These are phyloP conservation scores for Coelogynopora nodosa DNA, from an alignment of 2,888 invertebrate species.

Conservation along the genomic window DNA sequence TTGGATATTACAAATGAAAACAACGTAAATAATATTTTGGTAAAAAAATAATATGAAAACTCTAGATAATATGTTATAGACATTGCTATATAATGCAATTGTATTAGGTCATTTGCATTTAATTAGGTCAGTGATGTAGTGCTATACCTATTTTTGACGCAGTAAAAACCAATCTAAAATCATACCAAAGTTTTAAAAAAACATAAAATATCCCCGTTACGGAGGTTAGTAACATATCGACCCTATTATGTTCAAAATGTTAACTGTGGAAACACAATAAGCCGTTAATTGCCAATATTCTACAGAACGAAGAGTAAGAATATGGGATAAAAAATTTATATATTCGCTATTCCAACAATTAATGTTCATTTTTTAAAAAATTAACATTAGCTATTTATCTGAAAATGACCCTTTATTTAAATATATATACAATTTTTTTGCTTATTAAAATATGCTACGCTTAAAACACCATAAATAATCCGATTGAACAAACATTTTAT, in stretches of 20 bases:
- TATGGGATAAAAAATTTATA: too few relatives aligned
- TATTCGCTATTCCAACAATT: too few relatives aligned
- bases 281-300: too few relatives aligned
- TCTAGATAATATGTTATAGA: neutral
- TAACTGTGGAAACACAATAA: too few relatives aligned
- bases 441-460: too few relatives aligned
- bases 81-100: neutral
- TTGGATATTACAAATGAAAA: neutral
- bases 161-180: neutral
- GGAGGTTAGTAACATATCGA: neutral
- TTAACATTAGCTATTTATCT: too few relatives aligned
- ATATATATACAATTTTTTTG: too few relatives aligned
- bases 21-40: neutral
- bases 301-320: too few relatives aligned
- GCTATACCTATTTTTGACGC: neutral
- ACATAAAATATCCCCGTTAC: neutral
- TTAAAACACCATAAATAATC: too few relatives aligned
- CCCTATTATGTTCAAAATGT: neutral
- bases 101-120: neutral
- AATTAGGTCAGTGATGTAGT: neutral
- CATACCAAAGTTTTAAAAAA: neutral
- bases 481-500: too few relatives aligned
- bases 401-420: too few relatives aligned
- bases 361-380: too few relatives aligned
- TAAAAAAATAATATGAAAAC: neutral